These are phyloP conservation scores for Styela clava DNA, from an alignment of 23 tunicate species.

Conservation along the genomic window DNA sequence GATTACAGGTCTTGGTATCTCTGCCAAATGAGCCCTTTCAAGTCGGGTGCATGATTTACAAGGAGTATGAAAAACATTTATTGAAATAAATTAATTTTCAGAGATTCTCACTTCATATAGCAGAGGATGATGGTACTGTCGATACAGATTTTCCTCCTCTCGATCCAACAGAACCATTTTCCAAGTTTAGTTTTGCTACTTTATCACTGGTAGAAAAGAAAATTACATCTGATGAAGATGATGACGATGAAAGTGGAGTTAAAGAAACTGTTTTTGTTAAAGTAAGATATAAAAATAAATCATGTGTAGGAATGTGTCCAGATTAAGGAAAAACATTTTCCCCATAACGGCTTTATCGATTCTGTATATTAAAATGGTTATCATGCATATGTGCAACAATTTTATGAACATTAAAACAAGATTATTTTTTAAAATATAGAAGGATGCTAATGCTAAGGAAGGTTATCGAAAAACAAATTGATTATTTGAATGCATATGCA, in stretches of 20 bases:
- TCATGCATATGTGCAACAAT: no score
- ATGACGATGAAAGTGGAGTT: constrained; percentile 27
- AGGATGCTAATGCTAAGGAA: no score
- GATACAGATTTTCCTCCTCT: constrained; percentile 75
- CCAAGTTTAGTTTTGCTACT: constrained; percentile 74
- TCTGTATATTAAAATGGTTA: no score
- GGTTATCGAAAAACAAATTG: no score
- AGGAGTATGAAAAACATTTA: no score
- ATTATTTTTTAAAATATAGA: no score
- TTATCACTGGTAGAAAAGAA: constrained; percentile 73
- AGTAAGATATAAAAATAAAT: constrained; percentile 17
- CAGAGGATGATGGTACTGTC: constrained; percentile 93
- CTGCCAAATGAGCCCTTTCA: no score
- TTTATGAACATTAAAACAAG: no score
- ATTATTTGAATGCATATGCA: no score
- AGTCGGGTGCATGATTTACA: no score
- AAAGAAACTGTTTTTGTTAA: constrained; percentile 72
- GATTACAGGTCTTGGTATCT: no score
- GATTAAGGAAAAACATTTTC: neutral
- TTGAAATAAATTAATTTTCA: neutral
- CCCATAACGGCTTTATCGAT: no score
- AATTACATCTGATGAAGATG: constrained; percentile 30
- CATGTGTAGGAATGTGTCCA: neutral
- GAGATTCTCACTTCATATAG: constrained; percentile 48
- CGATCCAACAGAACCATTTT: constrained; percentile 63